Base-by-base conservation (phyloP, 2,888 invertebrate genomes). In the Gymnocheta viridis region DNA sequence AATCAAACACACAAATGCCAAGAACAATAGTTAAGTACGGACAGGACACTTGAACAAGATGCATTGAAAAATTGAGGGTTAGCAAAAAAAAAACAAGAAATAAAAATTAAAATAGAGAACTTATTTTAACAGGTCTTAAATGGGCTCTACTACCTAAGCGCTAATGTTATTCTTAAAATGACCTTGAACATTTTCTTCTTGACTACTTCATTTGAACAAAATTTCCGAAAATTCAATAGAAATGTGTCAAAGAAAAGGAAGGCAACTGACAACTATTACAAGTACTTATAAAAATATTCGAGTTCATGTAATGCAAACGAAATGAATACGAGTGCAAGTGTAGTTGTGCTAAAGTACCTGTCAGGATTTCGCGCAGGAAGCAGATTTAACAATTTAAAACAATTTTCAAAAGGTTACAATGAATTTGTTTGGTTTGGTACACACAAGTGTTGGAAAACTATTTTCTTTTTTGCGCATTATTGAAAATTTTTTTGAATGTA, bases 151-250 rank as follows among this genome's bases (percentile, higher is more conserved):
- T 80, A 83, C 83, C 76, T 83, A 76, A 66, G 38, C 9, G 49
- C 49, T 66, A 72, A 77, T 72, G 80, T 77, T 72, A 77, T 72
- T 60, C 67, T 72, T 56, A 38, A 32, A 27, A 72, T 84, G 83
- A 84, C 83, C 83, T 84, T 84, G 83, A 84, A 80, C 27, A 47
- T 60, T 66, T 74, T 67, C 58, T 27, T 44, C 35, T 32, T 47
- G 44, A 67, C 49, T 69, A 62, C 72, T 82, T 72, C 44, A n/a
- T 62, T 19, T 32, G 0, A 19, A 67, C 51, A 82, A 54, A 78
- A 54, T 69, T 78, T 51, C n/a, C 1, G n/a, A 22, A 49, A 82
- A 62, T 69, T 64, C 27, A 10, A 4, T 29, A 14, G 32, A 72
- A 47, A 38, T 27, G 17, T n/a, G 24, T 19, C 12, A 41, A 35